Evolutionary conservation across 2,888 invertebrate species (phyloP), one percentile per base, ranked within the genome.

Genomic region (Tryphoninae sp.): DNA sequence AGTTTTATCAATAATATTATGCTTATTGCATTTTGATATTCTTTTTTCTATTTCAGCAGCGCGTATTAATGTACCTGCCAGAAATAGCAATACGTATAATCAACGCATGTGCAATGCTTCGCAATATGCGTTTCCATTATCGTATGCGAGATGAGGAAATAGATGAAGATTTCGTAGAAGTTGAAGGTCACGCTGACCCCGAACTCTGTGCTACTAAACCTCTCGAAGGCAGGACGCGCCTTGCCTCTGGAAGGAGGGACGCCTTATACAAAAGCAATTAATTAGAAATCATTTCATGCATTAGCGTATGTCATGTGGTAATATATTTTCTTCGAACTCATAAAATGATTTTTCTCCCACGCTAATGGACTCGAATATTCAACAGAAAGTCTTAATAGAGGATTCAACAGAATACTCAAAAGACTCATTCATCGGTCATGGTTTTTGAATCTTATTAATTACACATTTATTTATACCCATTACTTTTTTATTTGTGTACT

Each of bases 11-110:
- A 33, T 33, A 13, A 49, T 49, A 7, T 7, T n/a, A 49, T 49
- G 49, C 49, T 58, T 22, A 23, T 58, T 58, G 58, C 58, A 58
- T 4, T 58, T 58, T 58, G 2, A 23, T 23, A 23, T 23, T 23
- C 2, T 23, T 58, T 58, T 58, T 58, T 58, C 7, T 58, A 58
- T 58, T 58, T 58, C 58, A 58, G 58, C 58, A 58, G 23, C 58
- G 58, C 58, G 58, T 58, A 23, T 22, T 58, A 58, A 58, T 58
- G 58, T 23, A 58, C 23, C 9, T 23, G 23, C 23, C 58, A 8
- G 58, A 58, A 58, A 58, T 58, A 22, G 58, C 23, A 58, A 23
- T 22, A 23, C 19, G 23, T 23, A 58, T 22, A 22, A 23, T 58
- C 22, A 58, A 58, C 9, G 58, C 58, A 23, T 58, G 58, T 58